phyloP scores from a whole-genome alignment of 2,888 invertebrate genomes.

The Ormyrus labotus region DNA sequence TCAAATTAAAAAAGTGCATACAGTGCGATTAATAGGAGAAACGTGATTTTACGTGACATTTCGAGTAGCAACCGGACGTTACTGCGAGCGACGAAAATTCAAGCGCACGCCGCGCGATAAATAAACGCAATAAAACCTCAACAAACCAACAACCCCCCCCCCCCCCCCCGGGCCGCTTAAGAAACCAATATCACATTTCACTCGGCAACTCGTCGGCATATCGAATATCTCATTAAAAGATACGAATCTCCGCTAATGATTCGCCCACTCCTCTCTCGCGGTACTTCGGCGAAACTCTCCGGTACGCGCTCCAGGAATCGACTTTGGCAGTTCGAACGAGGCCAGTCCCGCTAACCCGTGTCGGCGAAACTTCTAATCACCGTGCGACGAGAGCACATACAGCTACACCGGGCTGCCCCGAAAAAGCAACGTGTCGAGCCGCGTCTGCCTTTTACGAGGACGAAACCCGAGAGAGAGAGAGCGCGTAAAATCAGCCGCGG shows the following conservation, averaged over 20 bases:
- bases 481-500: background rate
- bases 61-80: no score
- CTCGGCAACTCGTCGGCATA: background rate
- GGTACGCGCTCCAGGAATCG: background rate
- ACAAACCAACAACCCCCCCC: background rate
- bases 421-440: background rate
- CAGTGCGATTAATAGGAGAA: background rate
- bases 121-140: constrained; percentile 26
- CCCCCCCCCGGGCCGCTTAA: background rate
- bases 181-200: constrained; percentile 25
- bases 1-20: constrained; percentile 1
- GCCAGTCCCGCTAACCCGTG: background rate
- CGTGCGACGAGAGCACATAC: background rate
- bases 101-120: background rate
- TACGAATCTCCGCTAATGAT: constrained; percentile 30
- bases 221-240: constrained; percentile 40
- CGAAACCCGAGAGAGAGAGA: background rate
- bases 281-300: no score
- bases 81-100: background rate
- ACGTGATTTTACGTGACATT: no score
- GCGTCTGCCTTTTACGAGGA: background rate
- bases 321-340: constrained; percentile 5
- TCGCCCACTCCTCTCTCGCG: background rate
- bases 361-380: constrained; percentile 12
- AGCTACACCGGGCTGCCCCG: background rate